phyloP scores from a whole-genome alignment of 2,797 vertebrate genomes.

The Oreortyx pictus region DNA sequence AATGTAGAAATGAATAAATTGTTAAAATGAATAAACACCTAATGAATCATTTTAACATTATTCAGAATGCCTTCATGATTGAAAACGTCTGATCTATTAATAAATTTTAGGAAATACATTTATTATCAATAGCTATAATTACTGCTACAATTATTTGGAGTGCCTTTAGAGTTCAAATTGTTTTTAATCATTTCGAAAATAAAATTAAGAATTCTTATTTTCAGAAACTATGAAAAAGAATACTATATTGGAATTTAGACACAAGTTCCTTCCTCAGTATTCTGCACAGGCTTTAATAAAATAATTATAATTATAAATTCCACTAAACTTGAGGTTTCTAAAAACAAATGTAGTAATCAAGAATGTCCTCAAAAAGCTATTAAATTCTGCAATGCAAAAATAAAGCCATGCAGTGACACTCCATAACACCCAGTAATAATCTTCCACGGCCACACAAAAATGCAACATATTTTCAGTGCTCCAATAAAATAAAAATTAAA shows the following conservation, averaged over 20 bases:
- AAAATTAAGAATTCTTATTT: neutral
- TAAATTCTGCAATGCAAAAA: slow-evolving; percentile 11
- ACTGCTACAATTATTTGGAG: neutral
- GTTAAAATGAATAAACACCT: neutral
- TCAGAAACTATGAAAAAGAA: neutral
- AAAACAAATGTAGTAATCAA: neutral
- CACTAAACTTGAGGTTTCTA: neutral
- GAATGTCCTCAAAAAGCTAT: slow-evolving; percentile 5
- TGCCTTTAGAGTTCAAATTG: neutral
- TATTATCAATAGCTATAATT: neutral
- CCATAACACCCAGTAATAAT: neutral
- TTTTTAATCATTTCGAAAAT: neutral
- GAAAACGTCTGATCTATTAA: neutral
- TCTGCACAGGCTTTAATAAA: neutral
- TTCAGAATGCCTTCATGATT: neutral
- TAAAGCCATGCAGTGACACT: slow-evolving; percentile 7
- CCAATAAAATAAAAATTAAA: neutral
- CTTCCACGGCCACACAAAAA: slow-evolving; percentile 17
- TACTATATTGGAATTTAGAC: neutral
- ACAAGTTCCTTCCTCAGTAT: neutral
- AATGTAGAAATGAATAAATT: neutral
- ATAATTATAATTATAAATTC: neutral
- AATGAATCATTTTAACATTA: neutral
- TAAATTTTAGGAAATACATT: neutral
- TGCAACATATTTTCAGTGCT: slow-evolving; percentile 28